A percentile compares a stretch with the other conserved stretches of the same genome.
These are phyloP conservation scores for Ceratina japonica DNA, from an alignment of 1,140 invertebrate genomes.

Conservation along the genomic window DNA sequence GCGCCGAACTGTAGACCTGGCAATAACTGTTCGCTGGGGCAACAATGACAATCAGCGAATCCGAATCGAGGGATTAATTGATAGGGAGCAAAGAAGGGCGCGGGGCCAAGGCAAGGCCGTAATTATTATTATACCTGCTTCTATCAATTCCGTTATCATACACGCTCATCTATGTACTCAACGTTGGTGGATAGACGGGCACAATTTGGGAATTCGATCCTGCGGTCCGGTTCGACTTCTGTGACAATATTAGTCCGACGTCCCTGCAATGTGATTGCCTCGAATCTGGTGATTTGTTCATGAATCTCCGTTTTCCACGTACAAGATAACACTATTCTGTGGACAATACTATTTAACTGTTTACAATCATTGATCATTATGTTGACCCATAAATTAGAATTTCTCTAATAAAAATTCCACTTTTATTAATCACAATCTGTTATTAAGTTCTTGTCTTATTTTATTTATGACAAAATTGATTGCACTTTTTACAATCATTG, in stretches of 20 bases:
- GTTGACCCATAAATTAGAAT: no score
- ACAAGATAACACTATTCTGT: not conserved
- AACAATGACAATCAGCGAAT: constrained; percentile 46
- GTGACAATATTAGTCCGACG: constrained; percentile 51
- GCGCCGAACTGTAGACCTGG: constrained; percentile 40
- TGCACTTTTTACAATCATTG: no score
- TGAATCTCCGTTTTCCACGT: not conserved
- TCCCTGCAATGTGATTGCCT: constrained; percentile 44
- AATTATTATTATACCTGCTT: constrained; percentile 54
- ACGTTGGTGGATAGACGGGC: constrained; percentile 36
- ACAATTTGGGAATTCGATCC: constrained; percentile 44
- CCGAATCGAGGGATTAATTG: constrained; percentile 25
- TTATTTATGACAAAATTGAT: no score
- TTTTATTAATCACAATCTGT: no score
- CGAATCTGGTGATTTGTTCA: constrained; percentile 17
- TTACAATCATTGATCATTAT: no score
- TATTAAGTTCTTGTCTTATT: no score
- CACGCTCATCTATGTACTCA: constrained; percentile 23
- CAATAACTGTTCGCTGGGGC: constrained; percentile 29
- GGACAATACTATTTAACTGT: no score
- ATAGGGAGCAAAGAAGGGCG: not conserved
- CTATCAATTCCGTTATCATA: constrained; percentile 57
- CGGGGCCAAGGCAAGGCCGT: not conserved
- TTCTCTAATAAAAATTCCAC: no score
- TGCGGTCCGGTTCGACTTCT: constrained; percentile 39